Evolutionary conservation across 2,113 vertebrate genomes (phyloP), one percentile per base, ranked within the genome.

Genomic region (Notothenia coriiceps): DNA sequence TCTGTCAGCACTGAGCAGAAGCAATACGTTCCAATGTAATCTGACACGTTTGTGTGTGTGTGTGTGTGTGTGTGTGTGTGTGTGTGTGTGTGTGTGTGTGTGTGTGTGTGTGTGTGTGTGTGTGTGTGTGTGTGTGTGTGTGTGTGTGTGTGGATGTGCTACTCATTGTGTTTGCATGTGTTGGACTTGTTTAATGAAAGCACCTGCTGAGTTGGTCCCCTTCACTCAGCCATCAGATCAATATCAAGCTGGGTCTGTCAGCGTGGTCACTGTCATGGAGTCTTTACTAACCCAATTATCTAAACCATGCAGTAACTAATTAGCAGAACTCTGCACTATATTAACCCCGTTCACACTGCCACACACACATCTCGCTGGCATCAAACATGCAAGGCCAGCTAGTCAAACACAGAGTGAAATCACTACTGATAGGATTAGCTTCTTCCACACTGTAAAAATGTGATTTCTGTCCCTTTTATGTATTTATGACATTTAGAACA

Each of bases 241-340:
- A 91, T 88, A 76, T 64, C 60, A 66, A 82, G 77, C 79, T 72
- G 70, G 44, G 22, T 84, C 70, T 85, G 70, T 86, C 80, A 69
- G 79, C 65, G 4, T 70, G 68, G 22, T 60, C 7, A 61, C 79
- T 88, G 81, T 83, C 74, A 83, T 70, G 43, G 68, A 87, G 86
- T 91, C 89, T 78, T 70, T 84, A 68, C 77, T 89, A 92, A 91
- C 86, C 75, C 74, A 90, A 86, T 91, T 89, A 91, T 78, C 61
- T 56, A 50, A 79, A 59, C 68, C 6, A 11, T 74, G 65, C 25
- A 9, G 59, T 83, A 88, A 90, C 80, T 59, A 87, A 88, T 90
- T 87, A 91, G 75, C 63, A 74, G 69, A 70, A 44, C 70, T 40
- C 70, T 61, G 71, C 80, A 62, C 77, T 82, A 43, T 60, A 78